phyloP scores from a whole-genome alignment of 1,140 invertebrate species.

The Panagrolaimus sp. region DNA sequence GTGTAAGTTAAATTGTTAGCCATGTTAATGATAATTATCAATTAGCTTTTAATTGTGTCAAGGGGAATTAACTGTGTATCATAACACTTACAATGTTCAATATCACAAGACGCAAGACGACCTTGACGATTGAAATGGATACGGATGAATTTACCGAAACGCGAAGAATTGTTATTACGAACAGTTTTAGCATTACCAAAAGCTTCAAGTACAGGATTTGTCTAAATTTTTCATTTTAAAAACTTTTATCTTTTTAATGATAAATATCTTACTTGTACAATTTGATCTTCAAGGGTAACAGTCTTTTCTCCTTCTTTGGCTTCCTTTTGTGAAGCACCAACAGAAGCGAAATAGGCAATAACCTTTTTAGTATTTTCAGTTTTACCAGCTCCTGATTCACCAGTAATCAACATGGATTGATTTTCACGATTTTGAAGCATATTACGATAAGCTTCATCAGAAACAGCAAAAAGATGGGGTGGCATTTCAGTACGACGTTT shows the following conservation, averaged over 20 bases:
- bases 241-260: no score
- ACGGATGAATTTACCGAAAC: slow-evolving; percentile 89
- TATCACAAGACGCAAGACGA: slow-evolving; percentile 99
- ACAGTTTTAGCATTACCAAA: slow-evolving; percentile 99
- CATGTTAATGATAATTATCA: no score
- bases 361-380: slow-evolving; percentile 62
- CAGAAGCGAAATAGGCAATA: slow-evolving; percentile 60
- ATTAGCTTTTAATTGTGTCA: no score
- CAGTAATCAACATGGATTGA: slow-evolving; percentile 86
- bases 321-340: slow-evolving; percentile 52
- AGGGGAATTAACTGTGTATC: no score
- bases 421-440: slow-evolving; percentile 78
- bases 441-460: slow-evolving; percentile 97
- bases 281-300: slow-evolving; percentile 63
- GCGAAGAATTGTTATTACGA: slow-evolving; percentile 74
- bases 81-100: slow-evolving; percentile 95
- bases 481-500: slow-evolving; percentile 98
- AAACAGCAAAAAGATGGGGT: slow-evolving; percentile 98
- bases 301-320: slow-evolving; percentile 39
- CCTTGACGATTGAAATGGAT: slow-evolving; percentile 98
- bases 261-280: no score
- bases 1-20: no score
- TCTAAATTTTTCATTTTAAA: slow-evolving; percentile 57
- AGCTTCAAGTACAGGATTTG: slow-evolving; percentile 95
- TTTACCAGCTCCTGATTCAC: slow-evolving; percentile 73